Percentiles rank a stretch among this genome's conserved stretches.
phyloP scores from a whole-genome alignment of 53 echinoderm and acorn worm genomes.

The Mesocentrotus franciscanus region DNA sequence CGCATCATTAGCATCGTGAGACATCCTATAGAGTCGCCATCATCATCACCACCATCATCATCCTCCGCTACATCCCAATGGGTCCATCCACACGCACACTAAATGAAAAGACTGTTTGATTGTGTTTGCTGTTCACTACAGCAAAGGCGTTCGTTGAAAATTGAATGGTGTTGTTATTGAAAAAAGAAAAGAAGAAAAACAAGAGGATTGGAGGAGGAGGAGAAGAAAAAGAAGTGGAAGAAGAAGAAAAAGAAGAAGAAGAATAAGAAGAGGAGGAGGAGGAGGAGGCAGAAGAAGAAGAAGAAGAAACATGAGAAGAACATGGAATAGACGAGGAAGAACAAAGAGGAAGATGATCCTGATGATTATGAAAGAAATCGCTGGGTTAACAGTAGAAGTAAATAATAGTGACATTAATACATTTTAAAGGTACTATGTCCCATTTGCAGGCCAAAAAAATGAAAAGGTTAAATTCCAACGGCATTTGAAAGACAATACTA shows the following conservation, averaged over 20 bases:
- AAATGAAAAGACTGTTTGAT: background rate
- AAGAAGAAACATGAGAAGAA: too few relatives aligned
- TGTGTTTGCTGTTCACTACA: background rate
- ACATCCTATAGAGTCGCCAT: background rate
- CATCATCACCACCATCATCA: constrained; percentile 39
- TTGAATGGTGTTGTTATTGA: too few relatives aligned
- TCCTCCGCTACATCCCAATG: background rate
- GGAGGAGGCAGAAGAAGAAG: background rate
- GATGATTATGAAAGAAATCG: too few relatives aligned
- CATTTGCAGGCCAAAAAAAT: too few relatives aligned
- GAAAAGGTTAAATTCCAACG: too few relatives aligned
- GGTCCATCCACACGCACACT: background rate
- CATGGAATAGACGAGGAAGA: too few relatives aligned
- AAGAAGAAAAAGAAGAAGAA: background rate
- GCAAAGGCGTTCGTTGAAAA: background rate
- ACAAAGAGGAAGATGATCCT: too few relatives aligned
- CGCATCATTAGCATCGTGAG: constrained; percentile 55
- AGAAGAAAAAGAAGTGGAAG: background rate
- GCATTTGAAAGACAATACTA: too few relatives aligned
- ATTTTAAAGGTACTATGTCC: too few relatives aligned
- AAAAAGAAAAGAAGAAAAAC: background rate
- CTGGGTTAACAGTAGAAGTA: too few relatives aligned
- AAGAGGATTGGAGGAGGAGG: background rate
- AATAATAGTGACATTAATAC: too few relatives aligned
- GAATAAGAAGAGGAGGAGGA: background rate